Evolutionary conservation across 1,140 invertebrate species (phyloP), one percentile per base, ranked within the genome.

Genomic region (Hestina assimilis): DNA sequence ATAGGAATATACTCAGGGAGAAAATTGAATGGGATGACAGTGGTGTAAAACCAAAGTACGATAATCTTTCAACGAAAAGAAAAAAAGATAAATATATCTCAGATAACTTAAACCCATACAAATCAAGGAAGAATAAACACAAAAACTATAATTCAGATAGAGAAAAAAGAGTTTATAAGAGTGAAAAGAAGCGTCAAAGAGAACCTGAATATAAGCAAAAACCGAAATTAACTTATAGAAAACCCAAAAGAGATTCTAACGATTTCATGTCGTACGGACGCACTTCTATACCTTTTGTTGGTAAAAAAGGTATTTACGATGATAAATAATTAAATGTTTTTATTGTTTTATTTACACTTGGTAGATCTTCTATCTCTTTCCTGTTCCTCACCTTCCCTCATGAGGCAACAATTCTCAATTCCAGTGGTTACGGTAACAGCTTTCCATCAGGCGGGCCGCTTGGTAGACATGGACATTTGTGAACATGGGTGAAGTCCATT

Each of bases 231-330:
- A 59, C 40, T n/a, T 45, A 43, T 17, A 58, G 48, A 28, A 46
- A 50, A 31, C 42, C 52, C 21, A 47, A 54, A 17, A 51, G 14
- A 2, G 41, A 50, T 9, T 6, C 14, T 5, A 38, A 41, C n/a
- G 33, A 46, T 20, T 24, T n/a, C 8, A 42, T 38, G 8, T 43
- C 40, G 2, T 68, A 63, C 21, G 65, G 63, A 0, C 35, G 72
- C 1, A 75, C 72, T 0, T 62, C 65, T 1, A 68, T 75, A 26
- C 72, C 72, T 5, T 60, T 55, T 58, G 28, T 65, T 12, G 65
- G 65, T 1, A 75, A 68, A 15, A 61, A 61, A 24, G 50, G 55
- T 2, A 41, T 75, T 17, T 73, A 73, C 58, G 72, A 66, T 2
- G 66, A 72, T 52, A 63, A 67, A 63, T 63, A 63, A 59, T 59